Percentiles rank a stretch among this genome's conserved stretches.
phyloP scores from a whole-genome alignment of 2,113 vertebrate genomes.

The Elaphurus davidianus region DNA sequence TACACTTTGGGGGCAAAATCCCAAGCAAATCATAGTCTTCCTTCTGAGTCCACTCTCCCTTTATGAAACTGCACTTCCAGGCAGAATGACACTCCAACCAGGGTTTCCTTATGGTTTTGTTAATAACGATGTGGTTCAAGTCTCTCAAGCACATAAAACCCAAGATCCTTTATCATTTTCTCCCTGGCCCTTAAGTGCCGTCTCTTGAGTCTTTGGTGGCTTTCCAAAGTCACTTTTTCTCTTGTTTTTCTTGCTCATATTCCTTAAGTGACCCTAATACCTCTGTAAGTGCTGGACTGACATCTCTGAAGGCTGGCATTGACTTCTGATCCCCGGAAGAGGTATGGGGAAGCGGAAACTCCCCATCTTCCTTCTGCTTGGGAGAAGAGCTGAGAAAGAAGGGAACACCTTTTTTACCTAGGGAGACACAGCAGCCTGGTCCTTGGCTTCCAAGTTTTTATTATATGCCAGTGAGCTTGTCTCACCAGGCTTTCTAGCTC shows the following conservation, averaged over 20 bases:
- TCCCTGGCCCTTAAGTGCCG: constrained; percentile 31
- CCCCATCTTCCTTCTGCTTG: background rate
- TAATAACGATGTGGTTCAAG: constrained; percentile 2
- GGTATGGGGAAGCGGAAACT: background rate
- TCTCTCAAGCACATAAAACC: constrained; percentile 7
- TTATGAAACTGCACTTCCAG: constrained; percentile 28
- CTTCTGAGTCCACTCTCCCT: constrained; percentile 52
- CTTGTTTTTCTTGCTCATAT: background rate
- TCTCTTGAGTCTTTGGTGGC: background rate
- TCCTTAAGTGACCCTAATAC: background rate
- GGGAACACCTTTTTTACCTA: background rate
- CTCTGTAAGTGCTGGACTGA: background rate
- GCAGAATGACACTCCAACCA: background rate
- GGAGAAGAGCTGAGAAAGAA: background rate
- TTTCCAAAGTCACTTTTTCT: background rate
- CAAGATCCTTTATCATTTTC: constrained; percentile 40
- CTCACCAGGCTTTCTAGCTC: background rate
- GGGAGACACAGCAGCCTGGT: background rate
- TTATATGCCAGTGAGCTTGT: background rate
- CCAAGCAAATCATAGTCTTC: constrained; percentile 73
- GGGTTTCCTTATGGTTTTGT: constrained; percentile 31
- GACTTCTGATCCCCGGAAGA: background rate
- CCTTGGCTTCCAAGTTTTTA: background rate
- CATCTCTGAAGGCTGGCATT: background rate
- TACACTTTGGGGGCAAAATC: constrained; percentile 62